Conservation (phyloP, 2,113 vertebrate species). For the Mormyrus lacerda region DNA sequence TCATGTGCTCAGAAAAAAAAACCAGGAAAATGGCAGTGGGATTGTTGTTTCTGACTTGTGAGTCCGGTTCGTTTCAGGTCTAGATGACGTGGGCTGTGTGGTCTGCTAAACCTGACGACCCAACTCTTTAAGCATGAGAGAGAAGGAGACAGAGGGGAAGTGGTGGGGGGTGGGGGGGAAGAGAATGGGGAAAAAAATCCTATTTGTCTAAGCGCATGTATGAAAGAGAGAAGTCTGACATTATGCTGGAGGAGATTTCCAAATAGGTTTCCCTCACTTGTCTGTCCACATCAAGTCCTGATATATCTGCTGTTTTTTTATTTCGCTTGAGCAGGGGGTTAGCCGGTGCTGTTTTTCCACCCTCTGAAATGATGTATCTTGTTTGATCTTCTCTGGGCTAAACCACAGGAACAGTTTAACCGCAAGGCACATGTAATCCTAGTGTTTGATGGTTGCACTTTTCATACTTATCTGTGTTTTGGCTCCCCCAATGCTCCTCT, state of each 20-base stretch:
- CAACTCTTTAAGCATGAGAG: conserved; percentile 22
- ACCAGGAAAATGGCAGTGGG: neutral
- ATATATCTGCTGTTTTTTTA: conserved; percentile 55
- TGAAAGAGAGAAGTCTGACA: conserved; percentile 45
- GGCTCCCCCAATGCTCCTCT: conserved; percentile 15
- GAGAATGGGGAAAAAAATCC: conserved; percentile 30
- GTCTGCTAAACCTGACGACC: conserved; percentile 25
- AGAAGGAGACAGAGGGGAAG: conserved; percentile 10
- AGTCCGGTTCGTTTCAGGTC: neutral
- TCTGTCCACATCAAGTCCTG: conserved; percentile 55
- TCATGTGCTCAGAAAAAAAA: neutral
- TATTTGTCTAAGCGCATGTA: conserved; percentile 34
- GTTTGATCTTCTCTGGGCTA: conserved; percentile 37
- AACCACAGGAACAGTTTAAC: conserved; percentile 23
- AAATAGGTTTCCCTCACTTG: conserved; percentile 47
- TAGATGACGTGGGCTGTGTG: neutral
- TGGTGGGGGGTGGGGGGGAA: conserved; percentile 22
- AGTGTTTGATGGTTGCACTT: conserved; percentile 27
- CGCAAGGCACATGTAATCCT: conserved; percentile 27
- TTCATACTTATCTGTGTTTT: conserved; percentile 17
- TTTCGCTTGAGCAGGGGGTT: conserved; percentile 38
- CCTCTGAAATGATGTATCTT: conserved; percentile 38
- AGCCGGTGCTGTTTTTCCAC: conserved; percentile 38
- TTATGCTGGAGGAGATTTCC: conserved; percentile 50
- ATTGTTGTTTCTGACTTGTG: neutral